Evolutionary conservation across 2,888 invertebrate genomes (phyloP).

Genomic region (Torymus texanus): DNA sequence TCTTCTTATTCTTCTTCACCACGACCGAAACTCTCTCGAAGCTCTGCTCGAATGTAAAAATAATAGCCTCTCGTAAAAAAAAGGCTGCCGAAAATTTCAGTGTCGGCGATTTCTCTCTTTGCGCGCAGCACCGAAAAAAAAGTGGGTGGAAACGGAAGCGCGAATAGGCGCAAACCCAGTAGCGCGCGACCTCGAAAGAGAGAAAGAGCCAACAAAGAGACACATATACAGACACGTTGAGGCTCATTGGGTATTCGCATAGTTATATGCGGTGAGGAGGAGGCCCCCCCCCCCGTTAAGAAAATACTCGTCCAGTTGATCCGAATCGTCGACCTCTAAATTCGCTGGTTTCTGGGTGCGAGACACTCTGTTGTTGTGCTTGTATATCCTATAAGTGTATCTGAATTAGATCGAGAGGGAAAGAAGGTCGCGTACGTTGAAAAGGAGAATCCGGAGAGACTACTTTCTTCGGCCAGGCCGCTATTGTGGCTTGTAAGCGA

Average conservation of each 20-base stretch:
- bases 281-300: background rate
- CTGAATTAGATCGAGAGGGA: conserved; percentile 4
- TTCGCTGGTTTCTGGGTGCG: background rate
- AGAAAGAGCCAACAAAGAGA: conserved; percentile 26
- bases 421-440: conserved; percentile 14
- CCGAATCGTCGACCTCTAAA: conserved; percentile 36
- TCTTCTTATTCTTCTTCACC: background rate
- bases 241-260: conserved; percentile 36
- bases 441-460: background rate
- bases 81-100: conserved; percentile 16
- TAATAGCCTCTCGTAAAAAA: conserved; percentile 42
- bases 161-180: conserved; percentile 22
- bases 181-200: conserved; percentile 43
- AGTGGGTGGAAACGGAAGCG: conserved; percentile 46
- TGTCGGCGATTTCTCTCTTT: conserved; percentile 24
- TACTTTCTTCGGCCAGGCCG: conserved; percentile 13
- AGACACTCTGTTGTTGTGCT: background rate
- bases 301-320: conserved; percentile 17
- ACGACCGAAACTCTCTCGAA: background rate
- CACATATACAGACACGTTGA: conserved; percentile 10
- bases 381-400: conserved; percentile 12
- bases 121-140: conserved; percentile 6
- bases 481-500: background rate
- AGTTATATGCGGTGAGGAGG: background rate
- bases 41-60: conserved; percentile 10